phyloP scores from a whole-genome alignment of 2,797 vertebrate species.

The Chaetophractus vellerosus region DNA sequence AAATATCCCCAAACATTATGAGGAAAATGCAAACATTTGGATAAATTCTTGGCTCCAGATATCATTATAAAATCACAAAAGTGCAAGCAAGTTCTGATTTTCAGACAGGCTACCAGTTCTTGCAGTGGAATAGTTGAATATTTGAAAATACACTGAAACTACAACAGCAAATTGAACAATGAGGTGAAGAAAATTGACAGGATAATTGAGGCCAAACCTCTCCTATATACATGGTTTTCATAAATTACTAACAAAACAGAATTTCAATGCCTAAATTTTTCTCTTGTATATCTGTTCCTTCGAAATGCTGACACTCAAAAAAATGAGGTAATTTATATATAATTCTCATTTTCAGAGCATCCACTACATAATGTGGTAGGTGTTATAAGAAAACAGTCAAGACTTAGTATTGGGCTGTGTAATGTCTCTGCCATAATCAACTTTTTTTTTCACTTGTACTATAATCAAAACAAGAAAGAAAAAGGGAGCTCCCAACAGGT shows the following conservation, averaged over 20 bases:
- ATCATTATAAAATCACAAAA: constrained; percentile 45
- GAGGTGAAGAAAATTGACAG: constrained; percentile 37
- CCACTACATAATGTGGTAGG: neutral
- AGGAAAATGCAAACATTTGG: constrained; percentile 66
- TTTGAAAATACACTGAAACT: constrained; percentile 36
- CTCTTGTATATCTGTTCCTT: constrained; percentile 1
- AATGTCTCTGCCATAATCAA: neutral
- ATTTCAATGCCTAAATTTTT: neutral
- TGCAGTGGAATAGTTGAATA: neutral
- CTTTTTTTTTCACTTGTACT: neutral
- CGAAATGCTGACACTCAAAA: neutral
- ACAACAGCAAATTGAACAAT: neutral
- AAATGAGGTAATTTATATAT: neutral
- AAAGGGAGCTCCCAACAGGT: neutral
- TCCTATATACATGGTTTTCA: neutral
- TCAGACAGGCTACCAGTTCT: constrained; percentile 6
- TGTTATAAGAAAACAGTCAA: neutral
- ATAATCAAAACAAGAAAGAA: neutral
- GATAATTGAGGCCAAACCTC: constrained; percentile 14
- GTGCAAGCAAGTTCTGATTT: constrained; percentile 29
- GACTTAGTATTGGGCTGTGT: neutral
- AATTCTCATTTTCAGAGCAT: neutral
- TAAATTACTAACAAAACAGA: constrained; percentile 5
- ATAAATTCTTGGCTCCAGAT: constrained; percentile 46
- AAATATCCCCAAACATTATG: constrained; percentile 60